Base-by-base conservation (phyloP, 2,113 vertebrate species). In the Charina bottae region DNA sequence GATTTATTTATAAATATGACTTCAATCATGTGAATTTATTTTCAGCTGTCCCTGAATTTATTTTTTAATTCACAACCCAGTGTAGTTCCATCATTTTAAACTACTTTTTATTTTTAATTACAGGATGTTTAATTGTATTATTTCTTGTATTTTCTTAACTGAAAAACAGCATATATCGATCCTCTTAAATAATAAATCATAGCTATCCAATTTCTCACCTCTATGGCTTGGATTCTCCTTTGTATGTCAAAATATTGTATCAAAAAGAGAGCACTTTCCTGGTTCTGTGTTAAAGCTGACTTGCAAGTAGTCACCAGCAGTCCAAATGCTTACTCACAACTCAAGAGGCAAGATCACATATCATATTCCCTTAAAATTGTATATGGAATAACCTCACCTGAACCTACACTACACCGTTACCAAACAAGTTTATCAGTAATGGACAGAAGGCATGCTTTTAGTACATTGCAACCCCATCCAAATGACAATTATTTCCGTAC, bases 361-460 rank as follows among this genome's bases (percentile, higher is more conserved):
- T 55, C 89, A 33, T 15, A 55, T 83, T 90, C n/a, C 64, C 21
- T 8, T 54, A 55, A 72, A 78, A 55, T 13, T 72, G 13, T 37
- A 15, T n/a, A 55, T 55, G 15, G 33, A 89, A 55, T 33, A 89
- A 53, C n/a, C 54, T 87, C 54, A 56, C 23, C 26, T 13, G 6
- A 42, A 4, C n/a, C 28, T n/a, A 89, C 5, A 4, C 72, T 37
- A 83, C 17, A 37, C 17, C 7, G 21, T 37, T 13, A 33, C 9
- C 26, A 0, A 0, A 58, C 56, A 15, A 6, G 46, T 15, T 26
- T 85, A 89, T 53, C n/a, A 26, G 37, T 19, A 46, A 46, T 1
- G 7, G 21, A 2, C 62, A 12, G 33, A 37, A 87, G 19, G 11
- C 53, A 42, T 3, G 2, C 84, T 56, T 87, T 85, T 86, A 42